phyloP scores from a whole-genome alignment of 1,140 invertebrate genomes.

The Trinorchestia longiramus region DNA sequence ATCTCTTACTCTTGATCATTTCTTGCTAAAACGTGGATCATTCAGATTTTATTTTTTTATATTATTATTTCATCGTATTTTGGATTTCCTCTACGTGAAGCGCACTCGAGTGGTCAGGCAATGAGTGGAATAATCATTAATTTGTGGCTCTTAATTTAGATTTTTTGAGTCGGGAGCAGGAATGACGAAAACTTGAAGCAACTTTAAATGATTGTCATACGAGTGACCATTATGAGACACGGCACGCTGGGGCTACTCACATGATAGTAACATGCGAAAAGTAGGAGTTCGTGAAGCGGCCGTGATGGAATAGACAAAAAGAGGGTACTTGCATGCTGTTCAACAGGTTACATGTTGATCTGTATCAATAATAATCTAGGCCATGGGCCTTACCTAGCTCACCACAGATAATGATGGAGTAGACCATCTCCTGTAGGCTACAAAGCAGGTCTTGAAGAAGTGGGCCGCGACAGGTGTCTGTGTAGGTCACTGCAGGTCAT shows the following conservation, averaged over 20 bases:
- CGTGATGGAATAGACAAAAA: too few species aligned
- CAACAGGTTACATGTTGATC: too few species aligned
- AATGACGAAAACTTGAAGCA: background rate
- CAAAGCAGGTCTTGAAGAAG: background rate
- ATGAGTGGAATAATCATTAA: background rate
- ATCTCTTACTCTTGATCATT: background rate
- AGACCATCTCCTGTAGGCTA: background rate
- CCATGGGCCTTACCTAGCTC: background rate
- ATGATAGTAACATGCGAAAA: too few species aligned
- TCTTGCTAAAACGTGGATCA: too few species aligned
- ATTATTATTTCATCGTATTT: background rate
- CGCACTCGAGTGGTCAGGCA: background rate
- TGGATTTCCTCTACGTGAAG: background rate
- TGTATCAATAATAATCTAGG: background rate
- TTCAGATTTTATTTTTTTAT: too few species aligned
- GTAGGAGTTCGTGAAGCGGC: too few species aligned
- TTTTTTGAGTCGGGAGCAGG: background rate
- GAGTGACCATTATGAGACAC: too few species aligned
- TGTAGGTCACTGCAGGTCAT: slow-evolving; percentile 44
- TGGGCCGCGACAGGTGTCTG: background rate
- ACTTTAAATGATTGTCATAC: too few species aligned
- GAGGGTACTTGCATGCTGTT: too few species aligned
- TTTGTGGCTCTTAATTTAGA: background rate
- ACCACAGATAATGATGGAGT: background rate
- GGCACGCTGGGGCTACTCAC: too few species aligned